Conservation (phyloP, 2,888 invertebrate species). For the Drosophila mimica region DNA sequence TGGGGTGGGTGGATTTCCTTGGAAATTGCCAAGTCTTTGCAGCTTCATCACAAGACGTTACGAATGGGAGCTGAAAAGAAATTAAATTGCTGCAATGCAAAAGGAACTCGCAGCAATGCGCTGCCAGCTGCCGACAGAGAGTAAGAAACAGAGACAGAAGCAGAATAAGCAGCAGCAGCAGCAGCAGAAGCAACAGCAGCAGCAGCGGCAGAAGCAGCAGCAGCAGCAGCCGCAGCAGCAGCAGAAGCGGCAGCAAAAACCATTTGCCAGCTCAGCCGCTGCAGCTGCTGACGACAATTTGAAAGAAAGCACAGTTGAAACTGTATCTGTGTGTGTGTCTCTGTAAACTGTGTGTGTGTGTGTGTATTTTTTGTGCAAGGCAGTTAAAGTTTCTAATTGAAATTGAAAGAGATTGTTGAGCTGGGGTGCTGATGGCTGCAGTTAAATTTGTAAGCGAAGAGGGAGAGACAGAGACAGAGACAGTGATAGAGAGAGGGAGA, state of each 20-base stretch:
- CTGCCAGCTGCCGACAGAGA: slow-evolving; percentile 34
- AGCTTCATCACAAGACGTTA: slow-evolving; percentile 73
- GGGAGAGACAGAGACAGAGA: neutral
- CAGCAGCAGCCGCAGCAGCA: slow-evolving; percentile 3
- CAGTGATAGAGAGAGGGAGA: neutral
- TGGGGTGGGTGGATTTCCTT: neutral
- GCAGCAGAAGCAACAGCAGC: neutral
- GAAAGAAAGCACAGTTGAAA: slow-evolving; percentile 43
- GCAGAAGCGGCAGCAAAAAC: slow-evolving; percentile 13
- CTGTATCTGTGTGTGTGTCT: slow-evolving; percentile 26
- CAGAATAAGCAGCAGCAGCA: slow-evolving; percentile 4
- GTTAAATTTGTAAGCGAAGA: slow-evolving; percentile 42
- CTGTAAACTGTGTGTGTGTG: slow-evolving; percentile 5
- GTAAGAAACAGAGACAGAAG: neutral
- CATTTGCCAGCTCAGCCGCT: slow-evolving; percentile 36
- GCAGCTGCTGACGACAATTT: slow-evolving; percentile 60
- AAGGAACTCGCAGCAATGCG: slow-evolving; percentile 46
- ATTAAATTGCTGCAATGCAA: slow-evolving; percentile 68
- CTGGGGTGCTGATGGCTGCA: slow-evolving; percentile 47
- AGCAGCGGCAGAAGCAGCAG: neutral
- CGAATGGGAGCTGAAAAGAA: slow-evolving; percentile 72
- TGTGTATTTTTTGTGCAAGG: slow-evolving; percentile 27
- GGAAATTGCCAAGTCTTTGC: slow-evolving; percentile 52
- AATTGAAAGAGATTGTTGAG: slow-evolving; percentile 67
- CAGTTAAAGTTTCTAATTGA: slow-evolving; percentile 80